Conservation (phyloP, 2,113 vertebrate genomes). For the Coracopsis vasa region DNA sequence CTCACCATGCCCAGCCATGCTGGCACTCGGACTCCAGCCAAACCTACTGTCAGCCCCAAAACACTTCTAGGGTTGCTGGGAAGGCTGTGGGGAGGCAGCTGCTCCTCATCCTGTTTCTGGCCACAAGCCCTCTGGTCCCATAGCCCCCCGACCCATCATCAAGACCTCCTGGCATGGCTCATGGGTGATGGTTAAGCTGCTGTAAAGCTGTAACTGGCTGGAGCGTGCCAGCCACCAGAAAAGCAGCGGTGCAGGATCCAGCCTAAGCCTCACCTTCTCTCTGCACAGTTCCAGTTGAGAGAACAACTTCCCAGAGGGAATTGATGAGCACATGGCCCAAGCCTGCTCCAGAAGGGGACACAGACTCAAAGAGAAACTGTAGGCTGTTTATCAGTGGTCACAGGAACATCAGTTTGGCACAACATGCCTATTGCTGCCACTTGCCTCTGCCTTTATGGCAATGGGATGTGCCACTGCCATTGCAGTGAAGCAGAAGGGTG, state of each 20-base stretch:
- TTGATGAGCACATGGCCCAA: rapidly evolving
- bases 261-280: rapidly evolving
- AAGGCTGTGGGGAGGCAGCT: not conserved
- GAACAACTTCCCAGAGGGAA: not conserved
- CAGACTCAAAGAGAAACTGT: not conserved
- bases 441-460: not conserved
- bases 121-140: not conserved
- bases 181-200: not conserved
- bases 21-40: not conserved
- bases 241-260: not conserved
- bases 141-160: not conserved
- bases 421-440: not conserved
- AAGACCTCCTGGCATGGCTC: not conserved
- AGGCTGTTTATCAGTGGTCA: not conserved
- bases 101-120: not conserved
- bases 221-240: not conserved
- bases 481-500: not conserved
- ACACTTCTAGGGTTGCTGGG: not conserved
- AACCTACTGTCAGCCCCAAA: not conserved
- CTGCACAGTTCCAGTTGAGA: rapidly evolving
- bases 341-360: not conserved
- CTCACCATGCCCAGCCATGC: rapidly evolving
- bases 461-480: not conserved
- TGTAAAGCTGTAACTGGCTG: not conserved
- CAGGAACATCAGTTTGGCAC: not conserved